phyloP scores from a whole-genome alignment of 2,888 invertebrate genomes.

The Allygus modestus region DNA sequence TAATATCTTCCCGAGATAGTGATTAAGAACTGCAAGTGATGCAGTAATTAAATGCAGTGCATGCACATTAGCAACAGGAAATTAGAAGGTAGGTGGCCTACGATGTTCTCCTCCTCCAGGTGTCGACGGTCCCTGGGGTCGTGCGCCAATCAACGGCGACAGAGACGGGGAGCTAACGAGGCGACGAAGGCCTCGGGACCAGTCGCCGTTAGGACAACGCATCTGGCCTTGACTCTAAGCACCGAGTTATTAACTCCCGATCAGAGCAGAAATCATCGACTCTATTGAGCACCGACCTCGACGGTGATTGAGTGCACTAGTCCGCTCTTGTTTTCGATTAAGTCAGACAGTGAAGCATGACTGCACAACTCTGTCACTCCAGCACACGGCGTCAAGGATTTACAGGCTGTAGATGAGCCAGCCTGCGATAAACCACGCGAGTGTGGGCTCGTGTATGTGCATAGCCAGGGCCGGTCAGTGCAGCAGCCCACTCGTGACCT shows the following conservation, averaged over 20 bases:
- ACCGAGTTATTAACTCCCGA: constrained; percentile 39
- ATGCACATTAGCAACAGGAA: not conserved
- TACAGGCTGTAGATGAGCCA: not conserved
- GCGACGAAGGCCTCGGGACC: constrained; percentile 10
- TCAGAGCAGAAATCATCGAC: constrained; percentile 36
- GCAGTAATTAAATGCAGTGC: constrained; percentile 3
- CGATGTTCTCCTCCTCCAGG: no score
- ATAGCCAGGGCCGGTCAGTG: not conserved
- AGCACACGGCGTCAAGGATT: not conserved
- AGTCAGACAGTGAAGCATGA: constrained; percentile 35
- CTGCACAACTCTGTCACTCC: constrained; percentile 24
- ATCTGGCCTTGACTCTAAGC: constrained; percentile 39
- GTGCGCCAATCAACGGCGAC: not conserved
- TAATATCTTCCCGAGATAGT: not conserved
- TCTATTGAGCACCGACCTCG: constrained; percentile 41
- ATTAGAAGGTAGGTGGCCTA: constrained; percentile 24
- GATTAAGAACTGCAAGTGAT: not conserved
- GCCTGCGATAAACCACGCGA: not conserved
- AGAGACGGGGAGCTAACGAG: not conserved
- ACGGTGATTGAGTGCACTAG: constrained; percentile 36
- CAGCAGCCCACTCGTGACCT: constrained; percentile 30
- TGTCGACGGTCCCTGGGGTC: not conserved
- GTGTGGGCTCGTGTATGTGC: not conserved
- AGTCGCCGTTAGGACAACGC: not conserved
- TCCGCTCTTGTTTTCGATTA: constrained; percentile 31